phyloP scores from a whole-genome alignment of 2,888 invertebrate species.

The Pterostichus madidus region DNA sequence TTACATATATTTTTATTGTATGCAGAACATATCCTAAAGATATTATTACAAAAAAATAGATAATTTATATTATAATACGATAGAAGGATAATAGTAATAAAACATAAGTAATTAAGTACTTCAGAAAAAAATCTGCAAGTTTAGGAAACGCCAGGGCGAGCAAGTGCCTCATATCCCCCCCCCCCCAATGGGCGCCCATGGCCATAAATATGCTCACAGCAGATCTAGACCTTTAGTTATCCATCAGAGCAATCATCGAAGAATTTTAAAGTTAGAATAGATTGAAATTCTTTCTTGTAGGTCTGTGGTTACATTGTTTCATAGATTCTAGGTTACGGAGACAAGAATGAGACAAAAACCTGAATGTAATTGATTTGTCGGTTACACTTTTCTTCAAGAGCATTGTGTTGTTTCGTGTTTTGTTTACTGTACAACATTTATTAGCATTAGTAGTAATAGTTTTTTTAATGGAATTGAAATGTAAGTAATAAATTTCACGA shows the following conservation, averaged over 20 bases:
- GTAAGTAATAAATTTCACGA: no score
- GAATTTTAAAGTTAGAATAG: background rate
- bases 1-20: no score
- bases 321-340: conserved; percentile 2
- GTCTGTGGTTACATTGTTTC: conserved; percentile 3
- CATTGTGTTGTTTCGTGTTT: background rate
- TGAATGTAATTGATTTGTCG: conserved; percentile 13
- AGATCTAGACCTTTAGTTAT: background rate
- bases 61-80: no score
- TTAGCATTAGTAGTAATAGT: background rate
- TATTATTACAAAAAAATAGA: no score
- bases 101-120: no score
- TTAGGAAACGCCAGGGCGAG: no score
- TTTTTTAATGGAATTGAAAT: background rate
- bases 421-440: background rate
- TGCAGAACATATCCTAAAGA: no score
- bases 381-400: conserved; percentile 6
- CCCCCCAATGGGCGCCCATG: no score
- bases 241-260: background rate
- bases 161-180: no score
- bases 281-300: conserved; percentile 10
- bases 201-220: background rate
- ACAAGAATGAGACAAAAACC: background rate
- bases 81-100: no score
- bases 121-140: no score